Evolutionary conservation across 2,113 vertebrate genomes (phyloP).

Genomic region (Oxyura jamaicensis): DNA sequence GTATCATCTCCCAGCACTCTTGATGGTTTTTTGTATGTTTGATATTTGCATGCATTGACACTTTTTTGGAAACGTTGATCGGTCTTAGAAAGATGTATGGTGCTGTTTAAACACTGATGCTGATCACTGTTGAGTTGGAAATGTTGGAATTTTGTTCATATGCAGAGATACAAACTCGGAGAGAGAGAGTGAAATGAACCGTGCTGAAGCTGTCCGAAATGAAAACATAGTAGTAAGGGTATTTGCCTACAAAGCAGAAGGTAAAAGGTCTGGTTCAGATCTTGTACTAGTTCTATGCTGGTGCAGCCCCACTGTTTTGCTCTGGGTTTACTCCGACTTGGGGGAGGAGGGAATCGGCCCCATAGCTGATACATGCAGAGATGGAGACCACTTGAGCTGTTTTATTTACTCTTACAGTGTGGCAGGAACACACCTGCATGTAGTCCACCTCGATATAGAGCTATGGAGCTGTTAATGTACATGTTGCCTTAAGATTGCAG

Average conservation of each 20-base stretch:
- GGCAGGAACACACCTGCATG: not conserved
- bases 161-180: not conserved
- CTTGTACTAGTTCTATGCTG: not conserved
- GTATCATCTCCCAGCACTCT: constrained; percentile 47
- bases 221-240: not conserved
- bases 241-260: not conserved
- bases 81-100: constrained; percentile 27
- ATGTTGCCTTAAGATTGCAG: constrained; percentile 10
- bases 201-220: not conserved
- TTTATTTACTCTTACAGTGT: not conserved
- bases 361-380: not conserved
- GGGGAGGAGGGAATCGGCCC: not conserved
- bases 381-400: not conserved
- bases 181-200: not conserved
- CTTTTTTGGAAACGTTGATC: constrained; percentile 30
- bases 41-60: constrained; percentile 63
- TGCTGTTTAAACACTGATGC: constrained; percentile 38
- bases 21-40: constrained; percentile 12
- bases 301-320: not conserved
- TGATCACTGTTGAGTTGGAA: constrained; percentile 19
- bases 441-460: not conserved
- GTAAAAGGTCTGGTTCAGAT: not conserved
- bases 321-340: not conserved
- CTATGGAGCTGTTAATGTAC: not conserved
- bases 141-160: constrained; percentile 7